These are phyloP conservation scores for Keiferia lycopersicella DNA, from an alignment of 2,888 invertebrate genomes.

Conservation along the genomic window DNA sequence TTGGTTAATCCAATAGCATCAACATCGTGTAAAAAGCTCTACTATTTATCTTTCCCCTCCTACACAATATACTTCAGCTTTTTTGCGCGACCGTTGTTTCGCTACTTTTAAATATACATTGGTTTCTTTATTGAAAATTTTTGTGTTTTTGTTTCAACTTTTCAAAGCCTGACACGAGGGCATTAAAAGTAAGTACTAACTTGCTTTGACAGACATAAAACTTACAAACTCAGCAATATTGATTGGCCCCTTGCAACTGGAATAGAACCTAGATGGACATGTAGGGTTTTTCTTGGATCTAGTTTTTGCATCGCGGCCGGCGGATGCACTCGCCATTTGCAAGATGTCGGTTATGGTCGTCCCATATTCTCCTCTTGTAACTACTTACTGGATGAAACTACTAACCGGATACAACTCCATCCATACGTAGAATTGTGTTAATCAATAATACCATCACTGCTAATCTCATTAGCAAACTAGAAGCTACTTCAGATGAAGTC, in stretches of 20 bases:
- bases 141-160: no score
- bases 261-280: neutral
- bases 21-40: no score
- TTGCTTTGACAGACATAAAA: neutral
- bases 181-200: no score
- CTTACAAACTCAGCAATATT: neutral
- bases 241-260: neutral
- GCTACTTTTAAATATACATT: no score
- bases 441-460: neutral
- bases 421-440: neutral
- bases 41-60: no score
- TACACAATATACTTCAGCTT: no score
- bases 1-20: no score
- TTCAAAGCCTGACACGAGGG: no score
- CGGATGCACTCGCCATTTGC: conserved; percentile 42
- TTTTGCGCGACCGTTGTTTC: no score
- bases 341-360: conserved; percentile 12
- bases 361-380: neutral
- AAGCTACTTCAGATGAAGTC: neutral
- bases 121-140: no score
- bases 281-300: conserved; percentile 8
- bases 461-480: conserved; percentile 9
- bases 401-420: neutral
- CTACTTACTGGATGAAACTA: neutral
- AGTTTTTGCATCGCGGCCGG: conserved; percentile 22